These are phyloP conservation scores for Orientallactaga sibirica DNA, from an alignment of 2,797 vertebrate genomes.

Conservation along the genomic window DNA sequence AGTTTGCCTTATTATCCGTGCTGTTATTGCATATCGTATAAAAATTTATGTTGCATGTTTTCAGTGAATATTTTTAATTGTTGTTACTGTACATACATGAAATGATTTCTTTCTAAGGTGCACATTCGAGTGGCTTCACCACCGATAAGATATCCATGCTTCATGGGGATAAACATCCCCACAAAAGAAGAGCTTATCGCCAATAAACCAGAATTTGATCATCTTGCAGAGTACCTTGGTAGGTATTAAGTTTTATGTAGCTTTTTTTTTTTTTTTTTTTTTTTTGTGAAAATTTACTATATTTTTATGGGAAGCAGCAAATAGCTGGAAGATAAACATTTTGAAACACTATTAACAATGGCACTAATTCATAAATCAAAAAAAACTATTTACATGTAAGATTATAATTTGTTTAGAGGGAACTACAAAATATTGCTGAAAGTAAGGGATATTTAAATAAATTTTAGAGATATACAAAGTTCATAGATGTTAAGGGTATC, in stretches of 20 bases:
- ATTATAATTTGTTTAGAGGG: no score
- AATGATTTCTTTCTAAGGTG: conserved; percentile 89
- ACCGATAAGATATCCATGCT: conserved; percentile 96
- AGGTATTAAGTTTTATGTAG: conserved; percentile 70
- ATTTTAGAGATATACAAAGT: no score
- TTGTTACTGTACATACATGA: background rate
- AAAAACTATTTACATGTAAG: background rate
- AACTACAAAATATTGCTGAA: no score
- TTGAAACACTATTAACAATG: background rate
- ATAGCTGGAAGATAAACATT: background rate
- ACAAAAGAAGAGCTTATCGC: conserved; percentile 99
- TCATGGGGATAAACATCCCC: conserved; percentile 99
- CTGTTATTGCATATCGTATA: background rate
- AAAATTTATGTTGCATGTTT: conserved; percentile 55
- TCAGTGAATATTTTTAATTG: background rate
- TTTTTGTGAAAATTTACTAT: background rate
- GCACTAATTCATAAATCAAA: background rate
- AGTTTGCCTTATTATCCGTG: background rate
- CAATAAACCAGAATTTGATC: conserved; percentile 96
- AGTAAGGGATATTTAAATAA: no score
- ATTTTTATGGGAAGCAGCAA: background rate
- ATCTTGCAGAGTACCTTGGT: conserved; percentile 97
- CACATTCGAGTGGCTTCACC: conserved; percentile 98
- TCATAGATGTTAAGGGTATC: no score
- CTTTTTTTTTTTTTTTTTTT: background rate